Conservation (phyloP, 2,113 vertebrate genomes). For the Hipposideros armiger region DNA sequence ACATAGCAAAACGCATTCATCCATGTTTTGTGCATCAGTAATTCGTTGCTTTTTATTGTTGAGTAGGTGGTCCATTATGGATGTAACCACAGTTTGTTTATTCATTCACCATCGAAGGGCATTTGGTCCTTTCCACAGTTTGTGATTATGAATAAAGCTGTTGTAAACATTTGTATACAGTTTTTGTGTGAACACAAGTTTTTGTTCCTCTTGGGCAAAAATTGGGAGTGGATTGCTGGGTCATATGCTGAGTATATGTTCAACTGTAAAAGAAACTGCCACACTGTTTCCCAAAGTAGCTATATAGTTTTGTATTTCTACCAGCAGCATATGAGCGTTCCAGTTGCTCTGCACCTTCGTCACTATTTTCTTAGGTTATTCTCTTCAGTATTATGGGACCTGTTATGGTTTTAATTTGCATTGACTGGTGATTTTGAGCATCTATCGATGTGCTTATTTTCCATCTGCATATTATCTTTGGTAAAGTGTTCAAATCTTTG, state of each 20-base stretch:
- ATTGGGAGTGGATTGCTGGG: neutral
- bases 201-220: conserved; percentile 55
- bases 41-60: conserved; percentile 18
- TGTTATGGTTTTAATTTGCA: conserved; percentile 11
- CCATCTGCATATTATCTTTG: conserved; percentile 20
- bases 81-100: neutral
- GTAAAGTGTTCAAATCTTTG: conserved; percentile 5
- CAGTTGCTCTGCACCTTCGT: conserved; percentile 4
- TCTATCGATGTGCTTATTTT: conserved; percentile 48
- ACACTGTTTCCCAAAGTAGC: neutral
- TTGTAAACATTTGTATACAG: conserved; percentile 8
- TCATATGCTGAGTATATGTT: neutral
- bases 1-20: neutral
- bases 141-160: conserved; percentile 18
- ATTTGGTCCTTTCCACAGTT: conserved; percentile 24
- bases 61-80: neutral
- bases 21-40: neutral
- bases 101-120: neutral
- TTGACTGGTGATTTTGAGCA: neutral
- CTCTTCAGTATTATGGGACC: neutral
- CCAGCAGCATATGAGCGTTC: neutral
- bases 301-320: conserved; percentile 20
- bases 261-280: neutral
- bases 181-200: conserved; percentile 9
- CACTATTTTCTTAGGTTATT: conserved; percentile 28